Base-by-base conservation (phyloP, 1,140 invertebrate genomes). In the Drosophila bocki region DNA sequence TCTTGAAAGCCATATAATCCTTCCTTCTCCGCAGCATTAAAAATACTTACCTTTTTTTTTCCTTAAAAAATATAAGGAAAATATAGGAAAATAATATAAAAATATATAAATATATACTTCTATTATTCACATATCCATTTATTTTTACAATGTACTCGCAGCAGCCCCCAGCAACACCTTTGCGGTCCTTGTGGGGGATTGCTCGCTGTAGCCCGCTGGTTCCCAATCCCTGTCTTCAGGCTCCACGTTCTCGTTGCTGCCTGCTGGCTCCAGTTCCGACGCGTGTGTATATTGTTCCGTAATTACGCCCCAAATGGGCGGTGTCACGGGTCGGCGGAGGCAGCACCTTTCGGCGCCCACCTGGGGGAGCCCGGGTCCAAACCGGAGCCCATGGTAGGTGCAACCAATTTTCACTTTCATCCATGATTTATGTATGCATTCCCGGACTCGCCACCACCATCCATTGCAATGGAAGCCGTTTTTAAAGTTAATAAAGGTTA, bases 401-500 rank as follows among this genome's bases (percentile, higher is more conserved):
- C 76, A 75, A 72, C 45, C 65, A 72, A 78, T 74, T 67, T 78
- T 74, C 56, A 69, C 60, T 78, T 78, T 78, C 76, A 78, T 78
- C 77, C 60, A 78, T 78, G 75, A 78, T 78, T 78, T 78, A 78
- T 78, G 76, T 57, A 78, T 78, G 75, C 60, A 26, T 45, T 77
- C 17, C 22, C 62, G 13, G 13, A 26, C 33, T 48, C 22, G 15
- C 26, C 26, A n/a, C 33, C 68, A 26, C 19, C 33, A 37, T 41
- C 53, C 53, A 32, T 47, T 59, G 47, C 53, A 67, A 58, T 59
- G 47, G 51, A 44, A 63, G 51, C 50, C 48, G 48, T 75, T 75
- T 71, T 75, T 75, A 75, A 75, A 75, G 70, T 75, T 75, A 71
- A 72, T 60, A 72, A 71, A 42, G n/a, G 22, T 32, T 19, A 6